Evolutionary conservation across 2,113 vertebrate species (phyloP).

Genomic region (Zosterops hypoxanthus): DNA sequence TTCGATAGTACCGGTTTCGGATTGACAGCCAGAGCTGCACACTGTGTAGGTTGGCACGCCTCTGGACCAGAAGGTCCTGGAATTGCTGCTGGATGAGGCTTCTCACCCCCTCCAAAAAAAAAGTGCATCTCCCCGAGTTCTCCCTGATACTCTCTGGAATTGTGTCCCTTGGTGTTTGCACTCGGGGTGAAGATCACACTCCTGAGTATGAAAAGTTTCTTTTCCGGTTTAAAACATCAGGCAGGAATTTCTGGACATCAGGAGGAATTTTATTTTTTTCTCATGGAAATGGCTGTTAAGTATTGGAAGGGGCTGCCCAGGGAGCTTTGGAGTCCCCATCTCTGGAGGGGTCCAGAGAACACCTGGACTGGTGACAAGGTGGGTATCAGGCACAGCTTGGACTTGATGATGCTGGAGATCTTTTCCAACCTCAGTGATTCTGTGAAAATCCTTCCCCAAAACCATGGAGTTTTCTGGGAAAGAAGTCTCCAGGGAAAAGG

Average conservation of each 20-base stretch:
- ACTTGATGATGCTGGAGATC: not conserved
- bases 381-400: rapidly evolving
- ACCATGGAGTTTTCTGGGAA: not conserved
- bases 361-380: not conserved
- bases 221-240: not conserved
- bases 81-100: slow-evolving; percentile 35
- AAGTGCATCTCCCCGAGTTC: not conserved
- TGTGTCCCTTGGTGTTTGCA: not conserved
- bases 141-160: not conserved
- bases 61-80: slow-evolving; percentile 59
- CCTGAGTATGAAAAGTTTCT: not conserved
- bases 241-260: not conserved
- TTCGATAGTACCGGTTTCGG: slow-evolving; percentile 16
- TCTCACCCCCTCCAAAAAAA: not conserved
- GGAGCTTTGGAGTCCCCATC: not conserved
- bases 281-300: not conserved
- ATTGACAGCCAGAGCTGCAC: slow-evolving; percentile 52
- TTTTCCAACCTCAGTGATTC: not conserved
- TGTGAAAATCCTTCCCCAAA: not conserved
- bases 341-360: not conserved
- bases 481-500: not conserved
- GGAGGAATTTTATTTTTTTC: not conserved
- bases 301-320: not conserved
- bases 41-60: slow-evolving; percentile 41
- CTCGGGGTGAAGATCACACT: not conserved